Evolutionary conservation across 2,113 vertebrate species (phyloP).

Genomic region (Tinamus guttatus): DNA sequence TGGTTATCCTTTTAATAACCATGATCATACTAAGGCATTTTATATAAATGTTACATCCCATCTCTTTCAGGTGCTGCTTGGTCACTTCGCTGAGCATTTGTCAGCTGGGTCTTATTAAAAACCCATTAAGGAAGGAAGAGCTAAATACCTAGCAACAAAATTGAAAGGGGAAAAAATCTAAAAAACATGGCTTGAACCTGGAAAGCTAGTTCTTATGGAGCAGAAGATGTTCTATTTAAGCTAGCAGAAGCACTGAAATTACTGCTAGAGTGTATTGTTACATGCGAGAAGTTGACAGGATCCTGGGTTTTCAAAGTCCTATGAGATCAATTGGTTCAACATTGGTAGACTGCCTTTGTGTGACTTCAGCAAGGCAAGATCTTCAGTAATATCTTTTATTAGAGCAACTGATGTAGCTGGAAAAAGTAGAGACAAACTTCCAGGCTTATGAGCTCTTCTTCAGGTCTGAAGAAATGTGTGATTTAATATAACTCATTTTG

Average conservation of each 20-base stretch:
- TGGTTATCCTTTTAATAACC: constrained; percentile 61
- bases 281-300: fast-evolving
- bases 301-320: neutral
- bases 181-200: constrained; percentile 11
- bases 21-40: neutral
- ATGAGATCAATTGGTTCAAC: fast-evolving
- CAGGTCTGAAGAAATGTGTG: neutral
- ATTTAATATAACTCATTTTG: neutral
- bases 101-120: constrained; percentile 67
- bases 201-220: neutral
- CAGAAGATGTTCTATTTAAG: constrained; percentile 35
- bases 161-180: neutral
- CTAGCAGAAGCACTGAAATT: neutral
- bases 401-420: neutral
- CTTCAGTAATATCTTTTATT: neutral
- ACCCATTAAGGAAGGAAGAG: constrained; percentile 49
- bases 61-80: constrained; percentile 57
- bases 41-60: constrained; percentile 27
- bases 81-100: constrained; percentile 41
- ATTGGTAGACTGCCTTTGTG: neutral
- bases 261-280: neutral
- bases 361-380: neutral
- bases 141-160: constrained; percentile 48
- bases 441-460: neutral
- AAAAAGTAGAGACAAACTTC: neutral